Base-by-base conservation (phyloP, 2,888 invertebrate genomes). In the Drosophila monieri region DNA sequence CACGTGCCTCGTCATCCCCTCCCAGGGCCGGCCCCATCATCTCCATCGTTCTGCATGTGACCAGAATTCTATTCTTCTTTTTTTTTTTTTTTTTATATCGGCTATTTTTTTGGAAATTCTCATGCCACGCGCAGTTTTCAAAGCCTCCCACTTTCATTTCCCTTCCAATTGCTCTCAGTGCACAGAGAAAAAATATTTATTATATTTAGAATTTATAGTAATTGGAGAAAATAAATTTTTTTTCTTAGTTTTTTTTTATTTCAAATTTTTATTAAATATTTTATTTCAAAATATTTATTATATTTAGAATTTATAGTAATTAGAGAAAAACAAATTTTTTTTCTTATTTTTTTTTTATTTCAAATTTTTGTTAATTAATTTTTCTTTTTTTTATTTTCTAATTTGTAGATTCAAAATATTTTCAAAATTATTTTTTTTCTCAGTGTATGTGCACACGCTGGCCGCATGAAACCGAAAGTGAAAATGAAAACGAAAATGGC, bases 11-110 rank as follows among this genome's bases (percentile, higher is more conserved):
- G 23, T 18, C 6, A 30, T 30, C n/a, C 14, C 43, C 61, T 18
- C 35, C 35, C 23, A 8, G 23, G 15, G n/a, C 15, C 48, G 15
- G 15, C 43, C 48, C 44, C 53, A 30, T 37, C 35, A 37, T 51
- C 54, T 58, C 52, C 51, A 43, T 60, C 48, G 51, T 64, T 65
- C 54, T 69, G 53, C 73, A 72, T 72, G 70, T 73, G 73, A 69
- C 69, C 53, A 71, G 30, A 69, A 71, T 70, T 51, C 44, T 55
- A 54, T 62, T 69, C 51, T 58, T 49, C 32, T 49, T 60, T 68
- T 57, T 67, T 57, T 39, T 58, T 49, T 27, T 49, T 60, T 68
- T 57, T 67, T 57, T 39, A 25, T 56, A 67, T 66, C 32, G 57
- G 47, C 67, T 68, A 61, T 61, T 61, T 61, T 61, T 61, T 61